Percentiles rank a stretch among this genome's conserved stretches.
Evolutionary conservation across 2,113 vertebrate species (phyloP).

Genomic region (Corynorhinus townsendii): DNA sequence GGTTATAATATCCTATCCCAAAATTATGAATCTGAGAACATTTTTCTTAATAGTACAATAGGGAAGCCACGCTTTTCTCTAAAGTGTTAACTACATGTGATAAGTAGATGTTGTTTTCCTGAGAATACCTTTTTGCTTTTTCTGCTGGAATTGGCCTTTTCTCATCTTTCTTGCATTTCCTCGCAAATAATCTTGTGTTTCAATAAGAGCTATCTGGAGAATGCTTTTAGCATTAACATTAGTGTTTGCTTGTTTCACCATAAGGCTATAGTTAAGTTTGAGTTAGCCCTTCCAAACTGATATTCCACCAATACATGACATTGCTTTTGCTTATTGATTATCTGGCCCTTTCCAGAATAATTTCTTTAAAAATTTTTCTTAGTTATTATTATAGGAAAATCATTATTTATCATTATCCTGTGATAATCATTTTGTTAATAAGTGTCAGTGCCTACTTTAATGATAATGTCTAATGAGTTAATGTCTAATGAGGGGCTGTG

Average conservation of each 20-base stretch:
- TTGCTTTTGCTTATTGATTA: constrained; percentile 1
- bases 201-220: not conserved
- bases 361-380: not conserved
- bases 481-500: not conserved
- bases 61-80: not conserved
- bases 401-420: not conserved
- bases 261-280: not conserved
- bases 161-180: not conserved
- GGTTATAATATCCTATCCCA: not conserved
- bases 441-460: not conserved
- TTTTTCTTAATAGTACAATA: not conserved
- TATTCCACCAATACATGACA: not conserved
- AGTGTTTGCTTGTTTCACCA: not conserved
- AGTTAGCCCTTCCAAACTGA: not conserved
- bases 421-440: not conserved
- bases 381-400: not conserved
- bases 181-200: not conserved
- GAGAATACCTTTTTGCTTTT: not conserved
- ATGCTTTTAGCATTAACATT: not conserved
- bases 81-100: not conserved
- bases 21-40: not conserved
- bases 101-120: constrained; percentile 4
- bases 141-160: not conserved
- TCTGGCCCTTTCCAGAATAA: not conserved
- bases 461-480: not conserved